Conservation (phyloP, 2,113 vertebrate genomes). For the Petromus typicus region DNA sequence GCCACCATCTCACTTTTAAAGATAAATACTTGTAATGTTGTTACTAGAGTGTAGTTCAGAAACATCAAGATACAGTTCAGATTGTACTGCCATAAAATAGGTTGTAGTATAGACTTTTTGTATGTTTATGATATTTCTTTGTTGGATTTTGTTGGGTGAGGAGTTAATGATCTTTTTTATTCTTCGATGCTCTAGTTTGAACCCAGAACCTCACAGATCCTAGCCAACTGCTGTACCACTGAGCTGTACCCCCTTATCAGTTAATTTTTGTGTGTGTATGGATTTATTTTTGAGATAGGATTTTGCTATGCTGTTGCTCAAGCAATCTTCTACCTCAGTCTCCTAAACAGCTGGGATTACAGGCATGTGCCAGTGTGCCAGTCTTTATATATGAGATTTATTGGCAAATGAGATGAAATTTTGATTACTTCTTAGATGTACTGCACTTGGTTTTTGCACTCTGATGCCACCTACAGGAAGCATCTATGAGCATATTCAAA, state of each 20-base stretch:
- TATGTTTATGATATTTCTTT: not conserved
- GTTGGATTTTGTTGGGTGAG: not conserved
- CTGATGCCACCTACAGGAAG: conserved; percentile 19
- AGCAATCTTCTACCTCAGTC: not conserved
- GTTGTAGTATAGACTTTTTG: not conserved
- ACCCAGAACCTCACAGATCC: not conserved
- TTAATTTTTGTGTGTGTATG: not conserved
- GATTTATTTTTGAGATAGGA: not conserved
- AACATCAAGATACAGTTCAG: not conserved
- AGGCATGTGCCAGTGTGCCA: not conserved
- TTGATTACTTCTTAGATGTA: not conserved
- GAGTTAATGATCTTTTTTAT: not conserved
- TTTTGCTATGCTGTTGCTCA: not conserved
- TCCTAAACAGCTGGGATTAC: not conserved
- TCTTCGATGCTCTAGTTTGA: not conserved
- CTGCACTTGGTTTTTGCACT: not conserved
- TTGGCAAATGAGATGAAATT: not conserved
- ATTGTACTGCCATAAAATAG: not conserved
- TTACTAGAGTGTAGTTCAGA: conserved; percentile 10
- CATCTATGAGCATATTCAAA: not conserved
- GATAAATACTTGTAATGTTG: not conserved
- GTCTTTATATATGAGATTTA: too few species aligned
- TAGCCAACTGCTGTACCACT: not conserved
- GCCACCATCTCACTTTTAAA: not conserved
- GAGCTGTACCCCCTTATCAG: not conserved